Conservation (phyloP, 37 sponge, comb jelly and placozoan genomes). For the Ephydatia muelleri region DNA sequence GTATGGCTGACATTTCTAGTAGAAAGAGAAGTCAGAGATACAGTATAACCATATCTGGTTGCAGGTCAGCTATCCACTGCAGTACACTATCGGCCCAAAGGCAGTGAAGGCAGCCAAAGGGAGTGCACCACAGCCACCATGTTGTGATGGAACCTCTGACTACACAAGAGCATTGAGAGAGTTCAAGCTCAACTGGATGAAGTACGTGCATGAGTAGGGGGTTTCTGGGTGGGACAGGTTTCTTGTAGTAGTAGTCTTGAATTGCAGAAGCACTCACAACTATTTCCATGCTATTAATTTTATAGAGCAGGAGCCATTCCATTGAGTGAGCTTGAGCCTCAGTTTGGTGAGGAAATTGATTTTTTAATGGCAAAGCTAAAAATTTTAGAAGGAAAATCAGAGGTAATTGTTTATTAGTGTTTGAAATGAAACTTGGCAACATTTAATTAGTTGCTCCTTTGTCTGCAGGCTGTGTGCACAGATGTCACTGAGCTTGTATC, state of each 20-base stretch:
- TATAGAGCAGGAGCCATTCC: constrained; percentile 29
- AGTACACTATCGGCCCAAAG: constrained; percentile 57
- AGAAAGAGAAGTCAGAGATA: background rate
- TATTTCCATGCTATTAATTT: background rate
- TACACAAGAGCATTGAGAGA: constrained; percentile 57
- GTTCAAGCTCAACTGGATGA: constrained; percentile 64
- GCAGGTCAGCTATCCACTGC: constrained; percentile 60
- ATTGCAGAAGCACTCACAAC: background rate
- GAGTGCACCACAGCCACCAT: background rate
- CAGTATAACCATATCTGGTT: background rate
- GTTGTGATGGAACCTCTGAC: background rate
- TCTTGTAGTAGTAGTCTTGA: constrained; percentile 8
- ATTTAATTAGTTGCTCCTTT: background rate
- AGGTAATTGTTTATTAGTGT: background rate
- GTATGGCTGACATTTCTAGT: constrained; percentile 6
- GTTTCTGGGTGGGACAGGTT: background rate
- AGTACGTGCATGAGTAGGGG: constrained; percentile 7
- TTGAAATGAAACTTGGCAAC: background rate
- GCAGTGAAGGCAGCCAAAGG: background rate
- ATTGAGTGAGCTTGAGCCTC: constrained; percentile 31
- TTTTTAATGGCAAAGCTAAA: constrained; percentile 53
- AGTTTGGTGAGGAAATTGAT: constrained; percentile 43
- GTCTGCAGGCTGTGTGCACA: background rate
- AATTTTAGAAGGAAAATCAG: constrained; percentile 16
- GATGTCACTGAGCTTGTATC: constrained; percentile 16